Evolutionary conservation across 2,113 vertebrate genomes (phyloP).

Genomic region (Podarcis muralis): DNA sequence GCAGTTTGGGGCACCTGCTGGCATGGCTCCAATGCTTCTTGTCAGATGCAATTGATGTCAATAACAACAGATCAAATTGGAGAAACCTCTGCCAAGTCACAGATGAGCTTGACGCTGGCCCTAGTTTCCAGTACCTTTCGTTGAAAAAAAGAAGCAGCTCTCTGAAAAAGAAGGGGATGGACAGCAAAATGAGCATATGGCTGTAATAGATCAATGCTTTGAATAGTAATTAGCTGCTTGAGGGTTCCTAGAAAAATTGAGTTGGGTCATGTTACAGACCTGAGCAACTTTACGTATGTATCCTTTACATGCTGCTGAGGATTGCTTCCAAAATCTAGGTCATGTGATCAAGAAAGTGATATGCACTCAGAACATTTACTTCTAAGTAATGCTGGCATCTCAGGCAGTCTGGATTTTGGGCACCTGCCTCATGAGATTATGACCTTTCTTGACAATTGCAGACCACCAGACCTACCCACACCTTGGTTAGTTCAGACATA

Average conservation of each 20-base stretch:
- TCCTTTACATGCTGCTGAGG: slow-evolving; percentile 35
- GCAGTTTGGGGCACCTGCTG: slow-evolving; percentile 25
- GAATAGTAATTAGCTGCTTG: slow-evolving; percentile 66
- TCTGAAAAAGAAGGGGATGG: slow-evolving; percentile 34
- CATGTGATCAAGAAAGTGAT: slow-evolving; percentile 37
- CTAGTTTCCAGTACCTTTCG: slow-evolving; percentile 51
- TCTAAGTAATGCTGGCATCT: slow-evolving; percentile 16
- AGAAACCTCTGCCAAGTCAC: slow-evolving; percentile 56
- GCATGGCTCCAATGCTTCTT: slow-evolving; percentile 1
- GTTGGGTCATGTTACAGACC: slow-evolving; percentile 53
- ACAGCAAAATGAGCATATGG: slow-evolving; percentile 59
- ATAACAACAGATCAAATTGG: slow-evolving; percentile 54
- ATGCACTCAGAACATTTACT: slow-evolving; percentile 23
- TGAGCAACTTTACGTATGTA: slow-evolving; percentile 52
- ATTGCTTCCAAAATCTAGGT: slow-evolving; percentile 52
- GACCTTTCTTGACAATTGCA: slow-evolving; percentile 40
- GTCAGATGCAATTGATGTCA: slow-evolving; percentile 48
- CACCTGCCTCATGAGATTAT: slow-evolving; percentile 2
- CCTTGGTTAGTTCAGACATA: neutral
- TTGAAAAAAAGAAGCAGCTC: slow-evolving; percentile 69
- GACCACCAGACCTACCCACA: slow-evolving; percentile 2
- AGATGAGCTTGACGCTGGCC: slow-evolving; percentile 37
- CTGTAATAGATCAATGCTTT: slow-evolving; percentile 69
- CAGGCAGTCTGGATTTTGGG: neutral
- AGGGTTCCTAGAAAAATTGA: slow-evolving; percentile 65